Evolutionary conservation across 1,140 invertebrate genomes (phyloP).

Genomic region (Triops longicaudatus): DNA sequence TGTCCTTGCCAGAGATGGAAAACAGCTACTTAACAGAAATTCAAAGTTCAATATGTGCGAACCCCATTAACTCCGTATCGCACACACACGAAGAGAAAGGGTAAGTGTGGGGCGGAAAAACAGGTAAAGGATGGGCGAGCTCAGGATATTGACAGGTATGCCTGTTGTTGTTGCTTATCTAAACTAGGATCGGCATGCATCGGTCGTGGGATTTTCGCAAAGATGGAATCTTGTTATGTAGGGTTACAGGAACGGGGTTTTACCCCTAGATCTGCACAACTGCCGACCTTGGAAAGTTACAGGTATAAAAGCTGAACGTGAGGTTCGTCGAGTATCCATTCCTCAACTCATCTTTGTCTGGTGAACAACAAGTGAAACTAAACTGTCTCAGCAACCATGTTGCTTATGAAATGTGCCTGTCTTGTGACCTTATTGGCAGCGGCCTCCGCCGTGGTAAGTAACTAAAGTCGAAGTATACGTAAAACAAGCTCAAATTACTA

Average conservation of each 20-base stretch:
- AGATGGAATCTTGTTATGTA: constrained; percentile 7
- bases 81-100: too few species aligned
- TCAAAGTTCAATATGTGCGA: too few species aligned
- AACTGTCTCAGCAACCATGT: background rate
- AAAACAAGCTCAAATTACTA: background rate
- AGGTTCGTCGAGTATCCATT: background rate
- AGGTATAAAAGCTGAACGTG: background rate
- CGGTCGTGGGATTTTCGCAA: background rate
- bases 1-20: too few species aligned
- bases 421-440: background rate
- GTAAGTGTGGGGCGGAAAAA: too few species aligned
- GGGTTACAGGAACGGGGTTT: background rate
- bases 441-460: background rate
- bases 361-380: background rate
- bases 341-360: background rate
- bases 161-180: background rate
- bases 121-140: too few species aligned
- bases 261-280: background rate
- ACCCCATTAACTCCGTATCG: too few species aligned
- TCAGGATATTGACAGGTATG: background rate
- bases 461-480: background rate
- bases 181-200: background rate
- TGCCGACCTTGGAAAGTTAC: background rate
- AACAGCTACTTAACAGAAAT: too few species aligned
- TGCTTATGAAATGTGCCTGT: background rate